phyloP scores from a whole-genome alignment of 2,113 vertebrate genomes.

The Rhombomys opimus region DNA sequence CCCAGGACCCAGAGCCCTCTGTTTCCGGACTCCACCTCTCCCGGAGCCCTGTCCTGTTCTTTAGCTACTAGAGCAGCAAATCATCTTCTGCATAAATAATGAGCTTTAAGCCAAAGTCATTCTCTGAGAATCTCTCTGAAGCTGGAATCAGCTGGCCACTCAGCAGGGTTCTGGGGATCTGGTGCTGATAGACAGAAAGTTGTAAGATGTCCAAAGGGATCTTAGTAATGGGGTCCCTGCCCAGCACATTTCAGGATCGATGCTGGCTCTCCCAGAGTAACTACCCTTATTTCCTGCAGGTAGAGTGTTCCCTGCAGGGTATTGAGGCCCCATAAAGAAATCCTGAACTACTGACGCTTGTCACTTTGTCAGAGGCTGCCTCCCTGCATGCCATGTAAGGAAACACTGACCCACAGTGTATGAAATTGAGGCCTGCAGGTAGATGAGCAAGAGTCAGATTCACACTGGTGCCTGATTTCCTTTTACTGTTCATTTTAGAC shows the following conservation, averaged over 20 bases:
- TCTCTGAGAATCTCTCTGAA: neutral
- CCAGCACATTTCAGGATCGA: neutral
- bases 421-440: neutral
- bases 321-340: neutral
- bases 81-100: neutral
- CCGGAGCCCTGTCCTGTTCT: neutral
- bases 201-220: neutral
- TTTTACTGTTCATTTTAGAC: neutral
- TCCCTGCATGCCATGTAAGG: neutral
- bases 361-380: neutral
- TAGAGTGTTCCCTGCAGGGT: neutral
- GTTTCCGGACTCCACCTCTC: neutral
- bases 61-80: neutral
- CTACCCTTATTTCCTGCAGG: neutral
- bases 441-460: neutral
- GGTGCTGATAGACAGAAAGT: neutral
- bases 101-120: neutral
- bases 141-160: neutral
- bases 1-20: neutral
- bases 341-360: neutral
- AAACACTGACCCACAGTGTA: rapidly evolving
- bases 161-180: neutral
- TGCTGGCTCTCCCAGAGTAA: neutral
- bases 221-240: neutral
- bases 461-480: neutral